Conservation (phyloP, 2,888 invertebrate species). For the Xanthia togata region DNA sequence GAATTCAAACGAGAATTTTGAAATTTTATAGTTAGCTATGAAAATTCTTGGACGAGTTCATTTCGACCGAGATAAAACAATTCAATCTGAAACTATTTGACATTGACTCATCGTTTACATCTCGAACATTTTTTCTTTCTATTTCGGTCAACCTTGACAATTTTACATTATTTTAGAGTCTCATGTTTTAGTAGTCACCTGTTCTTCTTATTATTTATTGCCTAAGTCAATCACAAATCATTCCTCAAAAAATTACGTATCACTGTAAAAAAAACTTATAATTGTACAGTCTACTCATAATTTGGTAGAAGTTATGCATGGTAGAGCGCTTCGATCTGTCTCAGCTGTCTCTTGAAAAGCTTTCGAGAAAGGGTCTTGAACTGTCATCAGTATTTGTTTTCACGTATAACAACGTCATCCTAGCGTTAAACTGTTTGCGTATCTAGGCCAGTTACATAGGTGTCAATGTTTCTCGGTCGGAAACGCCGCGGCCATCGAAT, state of each 20-base stretch:
- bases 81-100: slow-evolving; percentile 73
- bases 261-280: background rate
- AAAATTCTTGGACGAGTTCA: slow-evolving; percentile 54
- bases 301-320: slow-evolving; percentile 8
- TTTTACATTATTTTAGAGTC: slow-evolving; percentile 68
- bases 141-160: slow-evolving; percentile 76
- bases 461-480: slow-evolving; percentile 89
- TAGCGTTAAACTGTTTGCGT: slow-evolving; percentile 76
- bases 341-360: slow-evolving; percentile 31
- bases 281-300: background rate
- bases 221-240: slow-evolving; percentile 11
- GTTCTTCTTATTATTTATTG: slow-evolving; percentile 38
- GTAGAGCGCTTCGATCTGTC: slow-evolving; percentile 6
- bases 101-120: slow-evolving; percentile 76
- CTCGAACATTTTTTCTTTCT: slow-evolving; percentile 72
- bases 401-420: slow-evolving; percentile 71
- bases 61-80: slow-evolving; percentile 67
- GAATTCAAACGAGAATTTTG: no score
- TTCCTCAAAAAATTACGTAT: background rate
- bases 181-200: slow-evolving; percentile 58
- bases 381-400: slow-evolving; percentile 74
- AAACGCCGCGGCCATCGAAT: slow-evolving; percentile 77
- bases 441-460: slow-evolving; percentile 85
- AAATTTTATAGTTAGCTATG: background rate
- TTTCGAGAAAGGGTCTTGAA: slow-evolving; percentile 65